A percentile compares a stretch with the other conserved stretches of the same genome.
Conservation (phyloP, 2,113 vertebrate species). For the Casuarius casuarius region DNA sequence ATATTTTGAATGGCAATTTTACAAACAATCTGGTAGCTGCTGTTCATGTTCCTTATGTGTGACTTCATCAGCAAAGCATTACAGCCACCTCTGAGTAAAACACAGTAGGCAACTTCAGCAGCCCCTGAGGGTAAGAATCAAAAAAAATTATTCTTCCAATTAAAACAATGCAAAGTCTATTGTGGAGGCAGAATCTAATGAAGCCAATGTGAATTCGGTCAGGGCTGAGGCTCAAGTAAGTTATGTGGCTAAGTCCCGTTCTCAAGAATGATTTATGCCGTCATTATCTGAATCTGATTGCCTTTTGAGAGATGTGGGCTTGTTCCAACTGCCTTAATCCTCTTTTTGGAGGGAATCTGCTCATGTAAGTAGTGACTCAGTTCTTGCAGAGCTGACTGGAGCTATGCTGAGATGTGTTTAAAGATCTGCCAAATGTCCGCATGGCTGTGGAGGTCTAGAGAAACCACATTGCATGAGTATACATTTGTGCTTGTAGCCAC, state of each 20-base stretch:
- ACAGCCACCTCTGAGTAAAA: not conserved
- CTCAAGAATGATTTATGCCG: not conserved
- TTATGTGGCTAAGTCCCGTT: not conserved
- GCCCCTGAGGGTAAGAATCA: not conserved
- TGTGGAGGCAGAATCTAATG: not conserved
- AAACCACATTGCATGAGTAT: not conserved
- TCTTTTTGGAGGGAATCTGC: slow-evolving; percentile 11
- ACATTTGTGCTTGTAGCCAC: not conserved
- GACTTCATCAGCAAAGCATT: slow-evolving; percentile 17
- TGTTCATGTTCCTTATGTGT: not conserved
- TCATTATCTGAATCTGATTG: not conserved
- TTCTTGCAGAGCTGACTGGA: not conserved
- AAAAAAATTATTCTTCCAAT: not conserved
- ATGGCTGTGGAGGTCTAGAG: not conserved
- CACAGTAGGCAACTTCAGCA: not conserved
- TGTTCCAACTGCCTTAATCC: not conserved
- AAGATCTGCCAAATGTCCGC: not conserved
- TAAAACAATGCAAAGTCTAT: not conserved
- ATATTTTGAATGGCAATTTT: not conserved
- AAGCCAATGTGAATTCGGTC: not conserved
- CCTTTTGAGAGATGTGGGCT: not conserved
- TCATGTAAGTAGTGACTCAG: not conserved
- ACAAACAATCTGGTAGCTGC: not conserved
- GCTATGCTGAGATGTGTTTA: not conserved
- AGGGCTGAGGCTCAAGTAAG: not conserved